phyloP scores from a whole-genome alignment of 2,888 invertebrate species.

The Aelia acuminata region DNA sequence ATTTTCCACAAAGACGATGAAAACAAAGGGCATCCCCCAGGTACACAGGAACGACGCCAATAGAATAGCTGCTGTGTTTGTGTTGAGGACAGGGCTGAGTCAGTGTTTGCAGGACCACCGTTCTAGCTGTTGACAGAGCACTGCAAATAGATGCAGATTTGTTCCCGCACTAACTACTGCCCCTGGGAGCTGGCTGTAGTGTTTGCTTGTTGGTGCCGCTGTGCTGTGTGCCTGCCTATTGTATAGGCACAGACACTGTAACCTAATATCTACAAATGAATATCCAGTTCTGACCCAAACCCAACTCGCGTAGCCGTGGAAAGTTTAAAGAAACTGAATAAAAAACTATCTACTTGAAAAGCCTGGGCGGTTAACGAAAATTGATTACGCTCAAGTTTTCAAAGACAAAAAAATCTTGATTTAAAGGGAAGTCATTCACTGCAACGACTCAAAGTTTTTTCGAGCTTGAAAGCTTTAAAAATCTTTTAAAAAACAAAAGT shows the following conservation, averaged over 20 bases:
- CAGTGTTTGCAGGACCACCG: slow-evolving; percentile 41
- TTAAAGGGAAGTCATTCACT: too few relatives aligned
- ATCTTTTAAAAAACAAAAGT: too few relatives aligned
- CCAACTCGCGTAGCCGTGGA: too few relatives aligned
- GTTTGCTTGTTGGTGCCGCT: slow-evolving; percentile 22
- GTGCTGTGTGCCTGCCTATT: not conserved
- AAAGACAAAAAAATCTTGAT: too few relatives aligned
- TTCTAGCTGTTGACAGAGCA: slow-evolving; percentile 24
- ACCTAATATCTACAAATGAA: not conserved
- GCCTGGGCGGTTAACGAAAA: too few relatives aligned
- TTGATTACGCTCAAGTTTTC: too few relatives aligned
- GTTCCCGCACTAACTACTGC: slow-evolving; percentile 39
- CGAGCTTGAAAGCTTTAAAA: too few relatives aligned
- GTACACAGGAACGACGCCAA: not conserved
- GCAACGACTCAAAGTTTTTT: too few relatives aligned
- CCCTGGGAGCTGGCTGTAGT: not conserved
- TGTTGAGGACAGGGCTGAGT: slow-evolving; percentile 14
- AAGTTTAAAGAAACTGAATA: too few relatives aligned
- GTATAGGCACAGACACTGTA: not conserved
- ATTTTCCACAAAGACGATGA: not conserved
- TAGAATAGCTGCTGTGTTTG: not conserved
- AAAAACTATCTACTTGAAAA: too few relatives aligned
- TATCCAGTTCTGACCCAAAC: not conserved
- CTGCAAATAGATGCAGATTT: slow-evolving; percentile 44
- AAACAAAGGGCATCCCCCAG: not conserved